Base-by-base conservation (phyloP, 2,888 invertebrate genomes). In the Coelinius sp. region DNA sequence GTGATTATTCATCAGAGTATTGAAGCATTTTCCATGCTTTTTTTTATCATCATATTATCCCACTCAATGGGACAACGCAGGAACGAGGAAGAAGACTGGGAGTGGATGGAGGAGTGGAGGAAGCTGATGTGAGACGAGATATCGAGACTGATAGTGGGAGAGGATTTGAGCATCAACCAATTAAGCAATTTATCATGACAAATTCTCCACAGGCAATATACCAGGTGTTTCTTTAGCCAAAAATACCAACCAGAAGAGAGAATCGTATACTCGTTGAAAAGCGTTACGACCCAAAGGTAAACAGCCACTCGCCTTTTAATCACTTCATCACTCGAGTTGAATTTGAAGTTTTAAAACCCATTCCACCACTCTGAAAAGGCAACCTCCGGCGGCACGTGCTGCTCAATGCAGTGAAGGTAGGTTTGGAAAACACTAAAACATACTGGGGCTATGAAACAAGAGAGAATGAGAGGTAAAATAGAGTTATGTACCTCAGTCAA, bases 1-100 rank as follows among this genome's bases (percentile, higher is more conserved):
- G 46, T 46, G 46, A 20, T 49, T n/a, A n/a, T n/a, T n/a, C n/a
- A 85, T 84, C 83, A 83, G 80, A 80, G 75, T 78, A 78, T 76
- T 81, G 82, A 77, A 74, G 78, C 78, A 59, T 73, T 71, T 71
- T 64, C 8, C 46, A 17, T 49, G 20, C 46, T 49, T 4, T 20
- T 14, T 49, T 20, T 49, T 49, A 49, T 49, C 46, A 49, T 2
- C 46, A 41, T 7, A 56, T 59, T 12, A 59, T 38, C 53, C 6
- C 44, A 6, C 22, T 64, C 20, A 70, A 70, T 67, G 62, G 62
- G 38, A 35, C 49, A n/a, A n/a, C 44, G 12, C 52, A 52, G 46
- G 44, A 8, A 62, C 38, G 31, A 63, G 64, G 52, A 74, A 69
- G 25, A 41, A n/a, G n/a, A n/a, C n/a, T 25, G 14, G 17, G 20